phyloP scores from a whole-genome alignment of 2,888 invertebrate species.

The Volucella bombylans region DNA sequence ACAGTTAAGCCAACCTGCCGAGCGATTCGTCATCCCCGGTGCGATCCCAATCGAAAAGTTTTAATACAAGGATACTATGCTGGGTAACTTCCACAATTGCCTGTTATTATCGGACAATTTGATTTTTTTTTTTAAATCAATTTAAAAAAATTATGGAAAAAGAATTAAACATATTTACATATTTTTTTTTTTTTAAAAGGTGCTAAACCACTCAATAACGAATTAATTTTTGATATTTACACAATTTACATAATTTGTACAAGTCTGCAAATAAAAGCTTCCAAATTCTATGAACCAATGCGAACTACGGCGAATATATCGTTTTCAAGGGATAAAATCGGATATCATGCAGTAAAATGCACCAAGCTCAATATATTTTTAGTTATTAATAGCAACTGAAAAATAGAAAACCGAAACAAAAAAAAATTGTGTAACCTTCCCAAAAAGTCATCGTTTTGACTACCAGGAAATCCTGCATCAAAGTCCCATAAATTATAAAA shows the following conservation, averaged over 20 bases:
- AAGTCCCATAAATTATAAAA: constrained; percentile 91
- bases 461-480: constrained; percentile 90
- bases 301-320: no score
- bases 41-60: constrained; percentile 95
- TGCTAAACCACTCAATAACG: no score
- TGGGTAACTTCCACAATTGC: constrained; percentile 85
- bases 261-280: no score
- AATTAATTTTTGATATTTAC: no score
- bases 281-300: no score
- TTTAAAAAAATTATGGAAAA: constrained; percentile 45
- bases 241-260: no score
- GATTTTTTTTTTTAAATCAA: constrained; percentile 33
- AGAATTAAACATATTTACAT: constrained; percentile 55
- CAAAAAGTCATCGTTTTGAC: constrained; percentile 91
- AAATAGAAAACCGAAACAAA: constrained; percentile 65
- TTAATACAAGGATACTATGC: constrained; percentile 85
- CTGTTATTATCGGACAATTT: constrained; percentile 79
- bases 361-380: constrained; percentile 41
- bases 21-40: constrained; percentile 95
- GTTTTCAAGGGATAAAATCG: neutral
- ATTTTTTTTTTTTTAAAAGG: constrained; percentile 1
- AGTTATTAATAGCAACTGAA: constrained; percentile 8
- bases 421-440: constrained; percentile 87
- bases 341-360: constrained; percentile 8
- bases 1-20: constrained; percentile 88